A percentile compares a stretch with the other conserved stretches of the same genome.
These are phyloP conservation scores for Garra rufa DNA, from an alignment of 2,113 vertebrate species.

Conservation along the genomic window DNA sequence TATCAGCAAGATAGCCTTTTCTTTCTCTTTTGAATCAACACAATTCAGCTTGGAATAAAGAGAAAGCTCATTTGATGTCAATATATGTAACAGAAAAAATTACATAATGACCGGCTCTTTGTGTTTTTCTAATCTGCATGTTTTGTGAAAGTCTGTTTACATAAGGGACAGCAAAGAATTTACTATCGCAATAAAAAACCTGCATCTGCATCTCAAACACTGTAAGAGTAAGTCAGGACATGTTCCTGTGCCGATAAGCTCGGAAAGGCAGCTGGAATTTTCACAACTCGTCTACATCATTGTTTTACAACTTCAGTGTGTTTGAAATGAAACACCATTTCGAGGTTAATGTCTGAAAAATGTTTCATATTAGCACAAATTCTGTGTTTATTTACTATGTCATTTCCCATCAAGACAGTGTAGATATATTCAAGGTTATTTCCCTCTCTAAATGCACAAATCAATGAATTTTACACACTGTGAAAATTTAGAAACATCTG, in stretches of 20 bases:
- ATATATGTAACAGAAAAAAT: not conserved
- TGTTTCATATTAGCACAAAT: slow-evolving; percentile 31
- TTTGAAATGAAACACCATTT: slow-evolving; percentile 22
- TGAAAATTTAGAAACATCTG: slow-evolving; percentile 46
- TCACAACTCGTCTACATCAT: slow-evolving; percentile 1
- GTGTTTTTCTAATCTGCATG: not conserved
- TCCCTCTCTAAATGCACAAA: slow-evolving; percentile 21
- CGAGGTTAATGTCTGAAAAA: no score
- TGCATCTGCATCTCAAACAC: slow-evolving; percentile 5
- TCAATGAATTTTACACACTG: slow-evolving; percentile 32
- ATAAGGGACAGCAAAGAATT: not conserved
- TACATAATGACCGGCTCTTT: not conserved
- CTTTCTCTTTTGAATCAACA: not conserved
- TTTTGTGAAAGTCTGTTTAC: not conserved
- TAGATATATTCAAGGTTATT: slow-evolving; percentile 28
- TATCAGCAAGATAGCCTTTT: not conserved
- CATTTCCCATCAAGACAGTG: slow-evolving; percentile 11
- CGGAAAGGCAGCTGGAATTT: slow-evolving; percentile 10
- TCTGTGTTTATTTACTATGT: slow-evolving; percentile 33
- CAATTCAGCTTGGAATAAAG: not conserved
- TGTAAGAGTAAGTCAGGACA: not conserved
- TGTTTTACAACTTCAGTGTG: not conserved
- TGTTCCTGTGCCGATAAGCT: not conserved
- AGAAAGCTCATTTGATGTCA: not conserved
- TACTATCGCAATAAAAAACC: not conserved